Conservation (phyloP, 2,797 vertebrate genomes). For the Ptychadena robeensis region DNA sequence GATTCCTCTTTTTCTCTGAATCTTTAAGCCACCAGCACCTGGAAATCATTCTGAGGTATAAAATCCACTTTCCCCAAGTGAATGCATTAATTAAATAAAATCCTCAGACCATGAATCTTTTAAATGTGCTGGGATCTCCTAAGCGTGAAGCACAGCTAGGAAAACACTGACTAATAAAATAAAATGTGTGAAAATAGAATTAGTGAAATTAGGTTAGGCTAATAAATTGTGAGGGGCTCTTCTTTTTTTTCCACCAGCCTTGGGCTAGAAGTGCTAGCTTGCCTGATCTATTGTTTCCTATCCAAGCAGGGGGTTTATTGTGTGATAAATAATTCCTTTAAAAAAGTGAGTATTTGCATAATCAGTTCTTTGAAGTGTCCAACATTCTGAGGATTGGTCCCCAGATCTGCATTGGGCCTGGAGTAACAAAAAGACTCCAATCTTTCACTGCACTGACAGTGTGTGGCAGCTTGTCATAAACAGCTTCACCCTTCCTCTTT, state of each 20-base stretch:
- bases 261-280: constrained; percentile 71
- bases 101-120: constrained; percentile 61
- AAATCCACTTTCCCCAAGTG: constrained; percentile 60
- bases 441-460: constrained; percentile 67
- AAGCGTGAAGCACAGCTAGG: constrained; percentile 68
- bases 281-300: constrained; percentile 77
- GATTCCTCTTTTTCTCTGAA: constrained; percentile 29
- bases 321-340: constrained; percentile 80
- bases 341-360: constrained; percentile 76
- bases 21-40: constrained; percentile 67
- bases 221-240: constrained; percentile 71
- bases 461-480: constrained; percentile 68
- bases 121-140: constrained; percentile 62
- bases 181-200: constrained; percentile 79
- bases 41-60: constrained; percentile 69
- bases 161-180: constrained; percentile 65
- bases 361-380: constrained; percentile 80
- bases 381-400: constrained; percentile 70
- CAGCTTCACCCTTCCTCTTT: constrained; percentile 63
- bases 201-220: constrained; percentile 82
- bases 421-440: constrained; percentile 70
- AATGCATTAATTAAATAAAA: constrained; percentile 75
- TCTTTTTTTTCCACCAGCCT: constrained; percentile 67
- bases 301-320: constrained; percentile 78
- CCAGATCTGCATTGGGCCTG: constrained; percentile 71